Percentiles rank a stretch among this genome's conserved stretches.
Conservation (phyloP, 2,888 invertebrate species). For the Adela reaumurella region DNA sequence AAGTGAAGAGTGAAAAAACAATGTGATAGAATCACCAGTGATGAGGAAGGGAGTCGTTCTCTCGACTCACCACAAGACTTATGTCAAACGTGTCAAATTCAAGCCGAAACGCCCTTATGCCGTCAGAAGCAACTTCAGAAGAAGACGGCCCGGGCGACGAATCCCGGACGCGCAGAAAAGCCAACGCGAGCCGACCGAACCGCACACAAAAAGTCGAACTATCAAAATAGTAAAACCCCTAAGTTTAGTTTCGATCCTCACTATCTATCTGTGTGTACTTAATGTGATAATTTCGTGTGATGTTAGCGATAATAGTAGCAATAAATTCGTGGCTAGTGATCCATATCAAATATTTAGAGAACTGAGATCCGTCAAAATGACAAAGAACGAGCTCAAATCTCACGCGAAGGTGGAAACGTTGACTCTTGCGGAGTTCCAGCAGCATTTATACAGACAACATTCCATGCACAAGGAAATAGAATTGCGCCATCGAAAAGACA, state of each 20-base stretch:
- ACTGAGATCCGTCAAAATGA: neutral
- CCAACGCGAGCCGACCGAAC: neutral
- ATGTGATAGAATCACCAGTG: neutral
- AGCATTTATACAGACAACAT: neutral
- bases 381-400: neutral
- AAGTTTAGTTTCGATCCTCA: conserved; percentile 27
- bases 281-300: conserved; percentile 51
- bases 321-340: conserved; percentile 11
- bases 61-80: neutral
- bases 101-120: conserved; percentile 17
- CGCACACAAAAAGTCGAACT: neutral
- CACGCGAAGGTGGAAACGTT: neutral
- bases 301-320: conserved; percentile 41
- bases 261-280: conserved; percentile 38
- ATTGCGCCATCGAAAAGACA: neutral
- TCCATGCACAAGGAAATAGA: neutral
- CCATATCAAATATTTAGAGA: neutral
- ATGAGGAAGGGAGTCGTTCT: neutral
- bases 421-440: neutral
- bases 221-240: neutral
- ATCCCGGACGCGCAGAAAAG: neutral
- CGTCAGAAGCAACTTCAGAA: conserved; percentile 24
- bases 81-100: neutral
- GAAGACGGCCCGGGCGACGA: conserved; percentile 15
- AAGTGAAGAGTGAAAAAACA: neutral